phyloP scores from a whole-genome alignment of 2,113 vertebrate species.

The Seriola dumerili region DNA sequence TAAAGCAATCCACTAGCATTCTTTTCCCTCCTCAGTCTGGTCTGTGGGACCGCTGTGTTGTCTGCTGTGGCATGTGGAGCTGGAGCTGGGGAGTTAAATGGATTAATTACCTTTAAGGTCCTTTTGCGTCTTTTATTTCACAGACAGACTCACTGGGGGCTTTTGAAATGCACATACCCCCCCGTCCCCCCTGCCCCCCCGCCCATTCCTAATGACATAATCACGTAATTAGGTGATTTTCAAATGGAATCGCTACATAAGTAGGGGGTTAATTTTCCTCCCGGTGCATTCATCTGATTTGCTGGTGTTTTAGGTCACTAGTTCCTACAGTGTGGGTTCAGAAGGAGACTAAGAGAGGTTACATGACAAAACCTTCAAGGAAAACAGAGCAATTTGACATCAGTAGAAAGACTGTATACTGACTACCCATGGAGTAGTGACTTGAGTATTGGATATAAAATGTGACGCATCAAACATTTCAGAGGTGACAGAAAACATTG shows the following conservation, averaged over 20 bases:
- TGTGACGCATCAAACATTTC: not conserved
- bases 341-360: conserved; percentile 57
- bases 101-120: conserved; percentile 93
- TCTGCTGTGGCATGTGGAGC: conserved; percentile 85
- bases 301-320: conserved; percentile 80
- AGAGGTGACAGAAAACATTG: conserved; percentile 13
- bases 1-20: conserved; percentile 89
- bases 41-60: conserved; percentile 83
- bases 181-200: no score
- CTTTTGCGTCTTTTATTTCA: conserved; percentile 91
- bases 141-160: conserved; percentile 85
- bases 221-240: conserved; percentile 94
- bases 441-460: not conserved
- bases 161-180: conserved; percentile 87
- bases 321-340: conserved; percentile 58
- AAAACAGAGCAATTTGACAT: conserved; percentile 68
- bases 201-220: conserved; percentile 92
- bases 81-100: conserved; percentile 88
- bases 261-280: conserved; percentile 87
- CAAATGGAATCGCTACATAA: conserved; percentile 86
- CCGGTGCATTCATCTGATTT: conserved; percentile 79
- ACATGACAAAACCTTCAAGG: conserved; percentile 78
- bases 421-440: not conserved
- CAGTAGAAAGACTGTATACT: not conserved
- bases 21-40: conserved; percentile 74